phyloP scores from a whole-genome alignment of 1,140 invertebrate genomes.

The Lasioglossum albipes region DNA sequence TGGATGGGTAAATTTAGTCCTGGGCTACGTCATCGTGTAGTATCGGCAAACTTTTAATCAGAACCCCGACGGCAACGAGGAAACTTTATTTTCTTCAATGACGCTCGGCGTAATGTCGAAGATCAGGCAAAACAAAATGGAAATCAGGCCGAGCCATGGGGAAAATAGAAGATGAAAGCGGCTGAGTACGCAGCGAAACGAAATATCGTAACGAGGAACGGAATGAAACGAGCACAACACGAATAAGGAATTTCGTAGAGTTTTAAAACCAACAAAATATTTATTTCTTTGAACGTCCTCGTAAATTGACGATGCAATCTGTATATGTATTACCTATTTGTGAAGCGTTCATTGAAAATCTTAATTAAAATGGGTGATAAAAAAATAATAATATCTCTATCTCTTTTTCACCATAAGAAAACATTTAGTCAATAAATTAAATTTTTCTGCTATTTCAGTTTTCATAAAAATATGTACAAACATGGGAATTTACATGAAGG shows the following conservation, averaged over 20 bases:
- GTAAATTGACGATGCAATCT: no score
- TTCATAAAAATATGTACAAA: no score
- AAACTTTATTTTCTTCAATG: constrained; percentile 64
- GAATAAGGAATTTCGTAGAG: not conserved
- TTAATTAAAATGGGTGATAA: no score
- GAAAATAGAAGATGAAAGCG: constrained; percentile 48
- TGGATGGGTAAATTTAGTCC: constrained; percentile 52
- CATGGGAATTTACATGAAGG: no score
- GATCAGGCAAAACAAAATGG: constrained; percentile 63
- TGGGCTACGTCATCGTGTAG: constrained; percentile 56
- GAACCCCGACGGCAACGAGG: constrained; percentile 32
- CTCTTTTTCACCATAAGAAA: no score
- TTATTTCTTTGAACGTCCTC: no score
- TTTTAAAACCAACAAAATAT: no score
- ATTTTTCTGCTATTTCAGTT: no score
- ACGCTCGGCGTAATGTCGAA: constrained; percentile 55
- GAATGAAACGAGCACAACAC: constrained; percentile 40
- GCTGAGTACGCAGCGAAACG: constrained; percentile 36
- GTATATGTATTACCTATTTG: no score
- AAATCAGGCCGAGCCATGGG: constrained; percentile 44
- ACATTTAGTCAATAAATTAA: no score
- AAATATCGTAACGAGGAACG: constrained; percentile 45
- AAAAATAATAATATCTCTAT: no score
- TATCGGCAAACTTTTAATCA: constrained; percentile 69
- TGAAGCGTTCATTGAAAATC: no score